Conservation (phyloP, 2,797 vertebrate genomes). For the Sebastolobus alascanus region DNA sequence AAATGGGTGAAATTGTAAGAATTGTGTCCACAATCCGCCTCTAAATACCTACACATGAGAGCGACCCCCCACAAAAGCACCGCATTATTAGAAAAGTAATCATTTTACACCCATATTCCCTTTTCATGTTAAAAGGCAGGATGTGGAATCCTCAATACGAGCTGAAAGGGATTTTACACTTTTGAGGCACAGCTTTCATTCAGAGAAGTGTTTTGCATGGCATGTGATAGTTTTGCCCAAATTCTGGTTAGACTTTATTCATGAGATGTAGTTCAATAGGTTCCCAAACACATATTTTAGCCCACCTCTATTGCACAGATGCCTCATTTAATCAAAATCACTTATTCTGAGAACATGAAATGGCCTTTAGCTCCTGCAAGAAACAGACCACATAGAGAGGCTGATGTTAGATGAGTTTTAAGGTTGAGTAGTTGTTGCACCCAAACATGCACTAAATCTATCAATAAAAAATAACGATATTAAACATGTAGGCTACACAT, state of each 20-base stretch:
- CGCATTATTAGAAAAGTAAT: not conserved
- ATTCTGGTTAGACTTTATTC: not conserved
- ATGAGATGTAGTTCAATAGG: not conserved
- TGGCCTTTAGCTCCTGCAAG: not conserved
- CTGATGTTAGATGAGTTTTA: not conserved
- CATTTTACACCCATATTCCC: not conserved
- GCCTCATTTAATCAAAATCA: not conserved
- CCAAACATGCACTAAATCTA: not conserved
- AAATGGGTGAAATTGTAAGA: not conserved
- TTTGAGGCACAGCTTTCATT: slow-evolving; percentile 1
- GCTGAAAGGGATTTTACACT: not conserved
- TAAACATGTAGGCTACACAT: no score
- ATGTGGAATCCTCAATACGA: not conserved
- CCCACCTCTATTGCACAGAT: not conserved
- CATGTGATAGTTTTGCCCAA: not conserved
- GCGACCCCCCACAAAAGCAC: not conserved
- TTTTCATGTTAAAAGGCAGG: not conserved
- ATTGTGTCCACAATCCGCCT: not conserved
- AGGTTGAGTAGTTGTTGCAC: not conserved
- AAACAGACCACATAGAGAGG: not conserved
- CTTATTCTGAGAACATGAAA: not conserved
- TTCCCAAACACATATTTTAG: not conserved
- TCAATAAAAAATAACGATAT: no score
- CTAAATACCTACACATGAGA: not conserved
- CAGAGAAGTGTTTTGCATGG: not conserved